Conservation (phyloP, 2,113 vertebrate genomes). For the Callithrix jacchus region DNA sequence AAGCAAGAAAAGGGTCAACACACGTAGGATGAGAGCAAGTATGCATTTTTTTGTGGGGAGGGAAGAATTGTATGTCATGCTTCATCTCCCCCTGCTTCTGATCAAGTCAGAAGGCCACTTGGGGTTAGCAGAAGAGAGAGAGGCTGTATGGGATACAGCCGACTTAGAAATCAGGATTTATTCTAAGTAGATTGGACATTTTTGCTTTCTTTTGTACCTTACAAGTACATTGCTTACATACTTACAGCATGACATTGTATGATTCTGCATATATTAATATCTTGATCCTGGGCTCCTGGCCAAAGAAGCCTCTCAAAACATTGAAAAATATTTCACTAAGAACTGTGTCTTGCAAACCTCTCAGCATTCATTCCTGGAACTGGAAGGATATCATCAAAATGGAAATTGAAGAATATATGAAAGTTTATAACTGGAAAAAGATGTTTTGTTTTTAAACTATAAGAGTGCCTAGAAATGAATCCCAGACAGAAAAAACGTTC, state of each 20-base stretch:
- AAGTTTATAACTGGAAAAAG: conserved; percentile 29
- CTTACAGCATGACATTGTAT: conserved; percentile 12
- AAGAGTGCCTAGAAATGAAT: not conserved
- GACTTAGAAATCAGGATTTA: conserved; percentile 44
- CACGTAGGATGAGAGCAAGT: not conserved
- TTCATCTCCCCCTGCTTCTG: not conserved
- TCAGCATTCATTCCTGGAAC: conserved; percentile 4
- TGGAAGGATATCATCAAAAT: conserved; percentile 35
- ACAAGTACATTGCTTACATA: conserved; percentile 36
- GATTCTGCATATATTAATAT: conserved; percentile 31
- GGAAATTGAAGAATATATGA: conserved; percentile 17
- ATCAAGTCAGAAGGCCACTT: not conserved
- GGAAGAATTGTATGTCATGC: not conserved
- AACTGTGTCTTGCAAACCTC: not conserved
- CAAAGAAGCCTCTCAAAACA: conserved; percentile 59
- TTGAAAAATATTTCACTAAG: conserved; percentile 24
- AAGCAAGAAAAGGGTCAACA: conserved; percentile 64
- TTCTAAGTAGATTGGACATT: not conserved
- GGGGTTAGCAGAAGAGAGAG: not conserved
- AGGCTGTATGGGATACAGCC: not conserved
- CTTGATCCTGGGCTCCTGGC: conserved; percentile 22
- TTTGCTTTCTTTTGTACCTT: conserved; percentile 7
- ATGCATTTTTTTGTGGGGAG: conserved; percentile 33
- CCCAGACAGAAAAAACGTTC: not conserved
- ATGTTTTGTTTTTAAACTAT: conserved; percentile 33